Percentiles rank a stretch among this genome's conserved stretches.
phyloP scores from a whole-genome alignment of 2,113 vertebrate genomes.

The Stomatorhinus ivindoensis region DNA sequence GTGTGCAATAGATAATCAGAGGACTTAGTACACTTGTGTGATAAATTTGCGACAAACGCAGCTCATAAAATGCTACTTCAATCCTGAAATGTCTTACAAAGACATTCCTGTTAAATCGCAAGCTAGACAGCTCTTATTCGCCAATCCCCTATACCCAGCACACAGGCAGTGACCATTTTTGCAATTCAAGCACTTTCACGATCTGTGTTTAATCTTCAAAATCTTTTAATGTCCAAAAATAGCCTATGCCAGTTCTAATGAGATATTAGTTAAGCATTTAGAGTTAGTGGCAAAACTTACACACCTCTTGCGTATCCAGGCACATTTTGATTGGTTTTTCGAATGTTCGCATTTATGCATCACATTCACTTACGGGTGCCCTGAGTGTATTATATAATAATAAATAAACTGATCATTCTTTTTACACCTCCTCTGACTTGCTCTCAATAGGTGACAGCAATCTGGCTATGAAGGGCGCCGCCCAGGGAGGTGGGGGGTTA shows the following conservation, averaged over 20 bases:
- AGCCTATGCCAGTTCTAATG: not conserved
- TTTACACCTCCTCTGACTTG: no score
- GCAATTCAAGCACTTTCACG: not conserved
- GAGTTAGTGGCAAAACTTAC: not conserved
- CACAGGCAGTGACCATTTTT: not conserved
- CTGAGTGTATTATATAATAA: not conserved
- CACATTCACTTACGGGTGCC: not conserved
- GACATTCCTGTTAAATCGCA: no score
- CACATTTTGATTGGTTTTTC: not conserved
- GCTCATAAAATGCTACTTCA: no score
- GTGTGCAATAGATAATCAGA: not conserved
- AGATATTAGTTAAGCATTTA: not conserved
- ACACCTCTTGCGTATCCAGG: no score
- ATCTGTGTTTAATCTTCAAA: not conserved
- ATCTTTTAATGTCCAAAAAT: not conserved
- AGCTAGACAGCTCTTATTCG: no score
- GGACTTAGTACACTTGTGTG: not conserved
- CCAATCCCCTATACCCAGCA: no score
- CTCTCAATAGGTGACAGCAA: no score
- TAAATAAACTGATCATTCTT: no score
- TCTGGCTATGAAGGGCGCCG: no score
- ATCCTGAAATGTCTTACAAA: no score
- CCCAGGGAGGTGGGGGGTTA: no score
- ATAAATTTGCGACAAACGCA: no score
- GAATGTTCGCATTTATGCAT: not conserved